Evolutionary conservation across 2,797 vertebrate species (phyloP), one percentile per base, ranked within the genome.

Genomic region (Pseudocheirus occidentalis): DNA sequence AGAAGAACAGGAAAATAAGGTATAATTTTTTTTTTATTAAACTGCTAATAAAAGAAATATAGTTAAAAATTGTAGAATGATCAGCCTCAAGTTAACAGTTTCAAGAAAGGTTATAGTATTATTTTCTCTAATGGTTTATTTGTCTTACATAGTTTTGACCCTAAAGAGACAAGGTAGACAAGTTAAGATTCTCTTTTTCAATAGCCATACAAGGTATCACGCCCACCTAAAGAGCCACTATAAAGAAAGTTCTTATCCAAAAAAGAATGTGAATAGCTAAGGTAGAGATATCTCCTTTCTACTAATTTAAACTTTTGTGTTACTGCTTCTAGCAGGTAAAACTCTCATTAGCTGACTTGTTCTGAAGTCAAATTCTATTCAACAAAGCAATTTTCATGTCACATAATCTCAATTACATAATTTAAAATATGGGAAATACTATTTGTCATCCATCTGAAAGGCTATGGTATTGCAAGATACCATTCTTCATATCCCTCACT

Each of bases 1-100:
- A 98, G 90, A 98, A 97, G 28, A 96, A 5, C 93, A 94, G 24
- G 24, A 93, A 96, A 55, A 93, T 6, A 94, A 81, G 90, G 50
- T 93, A 57, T 96, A 95, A 92, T 62, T 18, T 73, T 73, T 10
- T 54, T 66, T 0, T 46, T 27, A 87, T 50, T 50, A 87, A 46
- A 28, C 4, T 50, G 0, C 46, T 24, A 87, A 50, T 46, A 24
- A 87, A 87, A 46, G 7, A 81, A 87, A 40, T 34, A 87, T 46
- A 50, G 3, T 46, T 87, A 87, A 87, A 11, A 46, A 87, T 87
- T 27, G 16, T 46, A 81, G 24, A 81, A 87, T 50, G 24, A 87
- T 87, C 24, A 87, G 40, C 40, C 21, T 87, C 40, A 50, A 87
- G 73, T 87, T 27, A 87, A 50, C 24, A 50, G 10, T 87, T 87